Percentiles rank a stretch among this genome's conserved stretches.
Conservation (phyloP, 1,140 invertebrate species). For the Apis cerana region DNA sequence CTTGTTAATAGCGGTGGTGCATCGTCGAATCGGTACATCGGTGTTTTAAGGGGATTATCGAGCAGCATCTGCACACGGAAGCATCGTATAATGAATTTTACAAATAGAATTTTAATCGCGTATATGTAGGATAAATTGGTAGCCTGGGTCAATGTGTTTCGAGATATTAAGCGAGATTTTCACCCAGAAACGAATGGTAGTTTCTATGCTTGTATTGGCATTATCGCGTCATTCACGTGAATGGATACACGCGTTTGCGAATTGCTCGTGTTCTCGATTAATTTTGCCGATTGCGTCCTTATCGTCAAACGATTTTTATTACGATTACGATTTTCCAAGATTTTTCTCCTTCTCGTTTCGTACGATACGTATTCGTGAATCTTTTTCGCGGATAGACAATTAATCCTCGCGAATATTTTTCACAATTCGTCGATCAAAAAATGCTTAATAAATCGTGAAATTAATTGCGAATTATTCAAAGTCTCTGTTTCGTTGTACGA, state of each 20-base stretch:
- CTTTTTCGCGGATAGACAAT: neutral
- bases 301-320: conserved; percentile 15
- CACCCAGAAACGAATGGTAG: conserved; percentile 39
- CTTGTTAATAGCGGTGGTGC: neutral
- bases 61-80: neutral
- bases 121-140: conserved; percentile 14
- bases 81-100: conserved; percentile 32
- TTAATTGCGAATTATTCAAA: too few relatives aligned
- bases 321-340: conserved; percentile 39
- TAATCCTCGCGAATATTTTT: too few relatives aligned
- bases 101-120: conserved; percentile 44
- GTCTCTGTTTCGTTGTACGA: too few relatives aligned
- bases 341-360: neutral
- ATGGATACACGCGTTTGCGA: conserved; percentile 21
- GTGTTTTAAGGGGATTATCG: conserved; percentile 30
- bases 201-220: neutral
- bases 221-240: conserved; percentile 36
- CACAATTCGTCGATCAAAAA: neutral
- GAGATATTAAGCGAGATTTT: conserved; percentile 40
- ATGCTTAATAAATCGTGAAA: too few relatives aligned
- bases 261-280: conserved; percentile 41
- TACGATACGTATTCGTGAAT: neutral
- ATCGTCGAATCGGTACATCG: conserved; percentile 8
- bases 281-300: conserved; percentile 24
- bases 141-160: conserved; percentile 7